phyloP scores from a whole-genome alignment of 2,113 vertebrate genomes.

The Carollia perspicillata region DNA sequence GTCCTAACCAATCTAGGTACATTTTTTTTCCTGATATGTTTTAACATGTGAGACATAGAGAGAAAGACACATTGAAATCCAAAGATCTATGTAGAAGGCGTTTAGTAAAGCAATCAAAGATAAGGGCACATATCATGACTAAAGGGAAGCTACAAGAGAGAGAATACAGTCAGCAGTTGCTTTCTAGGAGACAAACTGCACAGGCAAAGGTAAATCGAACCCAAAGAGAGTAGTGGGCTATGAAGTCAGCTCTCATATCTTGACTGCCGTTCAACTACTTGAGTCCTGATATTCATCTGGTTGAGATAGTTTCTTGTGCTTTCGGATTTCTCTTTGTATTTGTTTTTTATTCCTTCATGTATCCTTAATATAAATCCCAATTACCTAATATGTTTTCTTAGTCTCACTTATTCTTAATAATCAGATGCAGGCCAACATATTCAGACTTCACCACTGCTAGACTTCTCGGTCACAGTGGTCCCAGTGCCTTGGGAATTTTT shows the following conservation, averaged over 20 bases:
- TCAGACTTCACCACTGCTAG: not conserved
- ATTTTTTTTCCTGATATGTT: not conserved
- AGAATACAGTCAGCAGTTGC: not conserved
- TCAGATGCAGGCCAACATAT: not conserved
- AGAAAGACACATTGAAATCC: not conserved
- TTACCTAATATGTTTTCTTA: not conserved
- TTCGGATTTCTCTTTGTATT: not conserved
- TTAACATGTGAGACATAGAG: not conserved
- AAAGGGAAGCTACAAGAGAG: not conserved
- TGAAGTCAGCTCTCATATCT: not conserved
- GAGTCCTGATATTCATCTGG: not conserved
- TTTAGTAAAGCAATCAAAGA: not conserved
- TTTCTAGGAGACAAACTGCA: not conserved
- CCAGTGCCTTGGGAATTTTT: not conserved
- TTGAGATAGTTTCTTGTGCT: not conserved
- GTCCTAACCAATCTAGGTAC: not conserved
- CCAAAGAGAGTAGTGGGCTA: not conserved
- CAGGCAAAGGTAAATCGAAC: not conserved
- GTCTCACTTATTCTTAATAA: not conserved
- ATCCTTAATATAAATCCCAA: not conserved
- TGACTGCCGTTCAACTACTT: not conserved
- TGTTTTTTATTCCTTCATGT: not conserved
- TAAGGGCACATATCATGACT: not conserved
- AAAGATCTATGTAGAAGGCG: not conserved
- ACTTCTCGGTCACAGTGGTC: not conserved